phyloP scores from a whole-genome alignment of 1,140 invertebrate species.

The Eulimnadia texana region DNA sequence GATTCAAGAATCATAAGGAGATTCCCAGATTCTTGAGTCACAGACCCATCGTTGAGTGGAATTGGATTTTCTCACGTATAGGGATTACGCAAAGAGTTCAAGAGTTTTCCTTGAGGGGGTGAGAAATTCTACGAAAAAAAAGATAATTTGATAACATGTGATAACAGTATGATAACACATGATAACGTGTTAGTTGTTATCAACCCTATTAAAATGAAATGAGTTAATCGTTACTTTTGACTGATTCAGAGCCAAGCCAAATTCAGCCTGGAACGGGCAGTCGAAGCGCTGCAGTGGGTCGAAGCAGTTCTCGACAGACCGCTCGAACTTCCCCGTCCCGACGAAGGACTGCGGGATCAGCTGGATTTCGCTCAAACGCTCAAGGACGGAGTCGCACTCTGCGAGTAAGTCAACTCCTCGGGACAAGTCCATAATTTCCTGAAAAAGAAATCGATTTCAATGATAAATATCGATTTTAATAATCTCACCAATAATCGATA shows the following conservation, averaged over 20 bases:
- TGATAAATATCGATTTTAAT: too few relatives aligned
- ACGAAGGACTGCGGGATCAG: conserved; percentile 30
- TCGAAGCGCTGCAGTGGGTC: conserved; percentile 34
- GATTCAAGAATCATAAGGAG: too few relatives aligned
- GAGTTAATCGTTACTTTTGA: neutral
- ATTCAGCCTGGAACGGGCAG: conserved; percentile 35
- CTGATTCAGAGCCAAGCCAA: conserved; percentile 37
- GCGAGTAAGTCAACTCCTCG: conserved; percentile 38
- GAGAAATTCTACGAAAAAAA: too few relatives aligned
- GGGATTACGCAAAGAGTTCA: conserved; percentile 17
- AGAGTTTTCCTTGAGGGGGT: neutral
- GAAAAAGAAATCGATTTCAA: too few relatives aligned
- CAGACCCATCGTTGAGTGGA: too few relatives aligned
- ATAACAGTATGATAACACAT: too few relatives aligned
- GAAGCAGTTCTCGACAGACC: conserved; percentile 30
- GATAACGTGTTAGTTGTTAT: too few relatives aligned
- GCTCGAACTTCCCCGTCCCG: conserved; percentile 27
- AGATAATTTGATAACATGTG: too few relatives aligned
- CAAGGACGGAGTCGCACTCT: conserved; percentile 37
- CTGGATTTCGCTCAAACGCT: conserved; percentile 34
- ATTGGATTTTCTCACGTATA: conserved; percentile 12
- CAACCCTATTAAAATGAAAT: too few relatives aligned
- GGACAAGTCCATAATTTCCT: too few relatives aligned
- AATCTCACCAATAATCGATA: too few relatives aligned
- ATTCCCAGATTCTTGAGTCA: too few relatives aligned